Conservation (phyloP, 2,797 vertebrate genomes). For the Florisuga fusca region DNA sequence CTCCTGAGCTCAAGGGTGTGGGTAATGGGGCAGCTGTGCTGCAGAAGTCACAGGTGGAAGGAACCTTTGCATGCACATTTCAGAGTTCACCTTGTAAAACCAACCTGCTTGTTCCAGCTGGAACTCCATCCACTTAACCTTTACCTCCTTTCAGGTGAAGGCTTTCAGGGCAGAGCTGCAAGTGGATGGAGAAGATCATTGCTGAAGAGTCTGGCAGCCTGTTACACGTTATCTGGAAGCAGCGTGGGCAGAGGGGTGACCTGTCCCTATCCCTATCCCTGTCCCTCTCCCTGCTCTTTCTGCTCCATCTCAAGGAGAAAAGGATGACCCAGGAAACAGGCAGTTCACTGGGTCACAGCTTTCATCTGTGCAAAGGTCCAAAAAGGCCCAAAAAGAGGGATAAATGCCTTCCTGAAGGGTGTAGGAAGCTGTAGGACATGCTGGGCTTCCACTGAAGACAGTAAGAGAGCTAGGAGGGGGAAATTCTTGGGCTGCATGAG, state of each 20-base stretch:
- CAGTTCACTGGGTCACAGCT: fast-evolving
- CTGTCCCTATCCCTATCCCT: no score
- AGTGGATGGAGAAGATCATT: not conserved
- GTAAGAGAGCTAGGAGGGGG: not conserved
- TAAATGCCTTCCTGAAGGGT: not conserved
- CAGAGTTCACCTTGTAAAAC: not conserved
- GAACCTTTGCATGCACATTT: not conserved
- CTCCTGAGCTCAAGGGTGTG: not conserved
- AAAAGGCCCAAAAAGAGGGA: not conserved
- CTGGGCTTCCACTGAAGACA: not conserved
- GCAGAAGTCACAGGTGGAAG: not conserved
- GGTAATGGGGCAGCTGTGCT: not conserved
- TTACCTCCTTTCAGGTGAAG: not conserved
- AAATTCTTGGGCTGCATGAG: not conserved
- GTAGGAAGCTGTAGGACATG: not conserved
- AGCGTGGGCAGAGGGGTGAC: not conserved
- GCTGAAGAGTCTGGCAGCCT: not conserved
- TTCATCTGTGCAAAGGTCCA: not conserved
- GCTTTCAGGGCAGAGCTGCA: not conserved
- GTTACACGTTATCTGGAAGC: not conserved
- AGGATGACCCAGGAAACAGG: not conserved
- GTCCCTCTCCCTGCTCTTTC: no score
- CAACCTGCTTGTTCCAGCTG: slow-evolving; percentile 5
- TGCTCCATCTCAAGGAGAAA: not conserved
- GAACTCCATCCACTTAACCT: slow-evolving; percentile 7